Evolutionary conservation across 2,113 vertebrate genomes (phyloP).

Genomic region (Anarhynchus alexandrinus): DNA sequence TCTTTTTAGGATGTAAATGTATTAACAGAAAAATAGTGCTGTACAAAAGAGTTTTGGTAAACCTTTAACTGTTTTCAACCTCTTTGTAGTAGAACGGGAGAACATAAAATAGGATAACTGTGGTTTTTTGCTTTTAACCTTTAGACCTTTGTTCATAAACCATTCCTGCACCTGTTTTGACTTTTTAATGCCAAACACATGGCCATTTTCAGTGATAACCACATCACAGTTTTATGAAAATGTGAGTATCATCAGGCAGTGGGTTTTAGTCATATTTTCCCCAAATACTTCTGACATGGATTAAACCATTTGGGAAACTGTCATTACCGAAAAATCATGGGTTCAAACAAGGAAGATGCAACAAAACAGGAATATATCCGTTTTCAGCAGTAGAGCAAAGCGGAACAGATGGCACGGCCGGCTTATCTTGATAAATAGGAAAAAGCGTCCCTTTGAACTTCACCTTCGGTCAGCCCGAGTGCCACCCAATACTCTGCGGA

Average conservation of each 20-base stretch:
- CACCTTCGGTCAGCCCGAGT: not conserved
- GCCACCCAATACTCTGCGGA: not conserved
- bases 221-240: constrained; percentile 27
- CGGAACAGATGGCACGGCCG: constrained; percentile 12
- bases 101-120: constrained; percentile 42
- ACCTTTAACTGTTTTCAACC: not conserved
- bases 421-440: not conserved
- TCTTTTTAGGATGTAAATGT: not conserved
- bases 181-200: constrained; percentile 55
- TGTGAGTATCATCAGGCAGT: not conserved
- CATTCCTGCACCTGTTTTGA: constrained; percentile 54
- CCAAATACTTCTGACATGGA: constrained; percentile 16
- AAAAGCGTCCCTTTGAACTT: constrained; percentile 40
- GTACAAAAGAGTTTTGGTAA: not conserved
- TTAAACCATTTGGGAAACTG: constrained; percentile 52
- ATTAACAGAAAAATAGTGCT: not conserved
- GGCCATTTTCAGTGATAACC: constrained; percentile 2
- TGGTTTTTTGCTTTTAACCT: constrained; percentile 57
- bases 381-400: constrained; percentile 4
- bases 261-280: not conserved
- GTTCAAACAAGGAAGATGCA: not conserved
- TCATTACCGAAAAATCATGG: not conserved
- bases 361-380: not conserved
- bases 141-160: constrained; percentile 39
- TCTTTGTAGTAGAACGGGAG: constrained; percentile 33